Percentiles rank a stretch among this genome's conserved stretches.
These are phyloP conservation scores for Gadus macrocephalus DNA, from an alignment of 2,113 vertebrate species.

Conservation along the genomic window DNA sequence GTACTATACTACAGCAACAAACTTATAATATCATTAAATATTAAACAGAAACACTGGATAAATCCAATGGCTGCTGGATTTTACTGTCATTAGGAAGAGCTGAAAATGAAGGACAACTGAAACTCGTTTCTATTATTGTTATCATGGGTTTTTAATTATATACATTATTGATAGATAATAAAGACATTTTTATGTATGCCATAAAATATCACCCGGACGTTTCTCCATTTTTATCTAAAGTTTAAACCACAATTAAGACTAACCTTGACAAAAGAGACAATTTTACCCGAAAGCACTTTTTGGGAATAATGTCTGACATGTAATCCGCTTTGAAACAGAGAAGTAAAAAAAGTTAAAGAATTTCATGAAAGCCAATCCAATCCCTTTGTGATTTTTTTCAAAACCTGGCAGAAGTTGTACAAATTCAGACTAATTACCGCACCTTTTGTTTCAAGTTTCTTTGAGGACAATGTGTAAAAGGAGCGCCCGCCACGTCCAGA, in stretches of 20 bases:
- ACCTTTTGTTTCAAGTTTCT: conserved; percentile 39
- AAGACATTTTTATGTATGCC: too few species aligned
- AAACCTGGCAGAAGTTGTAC: conserved; percentile 53
- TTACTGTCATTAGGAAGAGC: too few species aligned
- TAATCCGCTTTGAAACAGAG: conserved; percentile 61
- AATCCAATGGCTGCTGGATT: too few species aligned
- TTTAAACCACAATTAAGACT: neutral
- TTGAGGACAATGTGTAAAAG: conserved; percentile 36
- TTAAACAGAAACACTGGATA: too few species aligned
- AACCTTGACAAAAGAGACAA: conserved; percentile 46
- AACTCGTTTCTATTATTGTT: too few species aligned
- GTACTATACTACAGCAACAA: too few species aligned
- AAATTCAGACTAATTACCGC: conserved; percentile 58
- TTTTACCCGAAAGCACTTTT: conserved; percentile 37
- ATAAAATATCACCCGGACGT: neutral
- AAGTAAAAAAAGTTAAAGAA: conserved; percentile 35
- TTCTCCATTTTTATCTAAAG: neutral
- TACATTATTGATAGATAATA: too few species aligned
- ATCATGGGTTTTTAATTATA: too few species aligned
- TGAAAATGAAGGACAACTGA: too few species aligned
- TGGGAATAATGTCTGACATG: conserved; percentile 48
- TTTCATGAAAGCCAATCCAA: conserved; percentile 51
- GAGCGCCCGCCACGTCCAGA: conserved; percentile 31
- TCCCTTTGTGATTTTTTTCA: conserved; percentile 46
- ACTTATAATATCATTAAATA: too few species aligned